phyloP scores from a whole-genome alignment of 2,888 invertebrate species.

The Drosophila paucipuncta region DNA sequence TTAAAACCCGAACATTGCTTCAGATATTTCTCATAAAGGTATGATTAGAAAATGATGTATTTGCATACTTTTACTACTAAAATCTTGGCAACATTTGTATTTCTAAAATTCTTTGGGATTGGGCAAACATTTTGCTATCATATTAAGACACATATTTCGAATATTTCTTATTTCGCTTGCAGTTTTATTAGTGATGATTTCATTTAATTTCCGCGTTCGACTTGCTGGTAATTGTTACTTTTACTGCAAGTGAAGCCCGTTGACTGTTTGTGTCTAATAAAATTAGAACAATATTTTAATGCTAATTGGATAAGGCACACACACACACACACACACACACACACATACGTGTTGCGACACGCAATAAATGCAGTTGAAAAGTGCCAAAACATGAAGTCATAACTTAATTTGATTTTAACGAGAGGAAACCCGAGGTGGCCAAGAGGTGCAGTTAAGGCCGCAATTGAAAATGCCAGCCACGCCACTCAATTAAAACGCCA shows the following conservation, averaged over 20 bases:
- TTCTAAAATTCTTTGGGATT: not conserved
- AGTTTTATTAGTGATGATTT: not conserved
- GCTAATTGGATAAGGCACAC: slow-evolving; percentile 68
- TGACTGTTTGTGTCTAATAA: slow-evolving; percentile 60
- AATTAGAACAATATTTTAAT: slow-evolving; percentile 59
- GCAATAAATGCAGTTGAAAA: slow-evolving; percentile 53
- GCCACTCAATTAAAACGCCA: slow-evolving; percentile 56
- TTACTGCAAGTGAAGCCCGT: slow-evolving; percentile 57
- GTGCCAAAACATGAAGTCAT: slow-evolving; percentile 77
- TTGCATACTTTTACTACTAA: not conserved
- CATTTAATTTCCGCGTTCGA: not conserved
- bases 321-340: not conserved
- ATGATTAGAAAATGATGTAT: fast-evolving
- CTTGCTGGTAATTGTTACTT: not conserved
- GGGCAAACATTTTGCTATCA: not conserved
- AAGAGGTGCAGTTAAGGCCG: slow-evolving; percentile 11
- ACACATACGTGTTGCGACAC: slow-evolving; percentile 43
- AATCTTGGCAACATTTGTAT: not conserved
- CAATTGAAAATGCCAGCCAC: slow-evolving; percentile 38
- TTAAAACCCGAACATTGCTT: not conserved
- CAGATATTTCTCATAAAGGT: not conserved
- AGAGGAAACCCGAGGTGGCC: slow-evolving; percentile 24
- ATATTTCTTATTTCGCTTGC: fast-evolving
- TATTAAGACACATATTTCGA: not conserved
- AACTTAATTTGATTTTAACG: slow-evolving; percentile 68